A percentile compares a stretch with the other conserved stretches of the same genome.
phyloP scores from a whole-genome alignment of 2,797 vertebrate species.

The Sphaeramia orbicularis region DNA sequence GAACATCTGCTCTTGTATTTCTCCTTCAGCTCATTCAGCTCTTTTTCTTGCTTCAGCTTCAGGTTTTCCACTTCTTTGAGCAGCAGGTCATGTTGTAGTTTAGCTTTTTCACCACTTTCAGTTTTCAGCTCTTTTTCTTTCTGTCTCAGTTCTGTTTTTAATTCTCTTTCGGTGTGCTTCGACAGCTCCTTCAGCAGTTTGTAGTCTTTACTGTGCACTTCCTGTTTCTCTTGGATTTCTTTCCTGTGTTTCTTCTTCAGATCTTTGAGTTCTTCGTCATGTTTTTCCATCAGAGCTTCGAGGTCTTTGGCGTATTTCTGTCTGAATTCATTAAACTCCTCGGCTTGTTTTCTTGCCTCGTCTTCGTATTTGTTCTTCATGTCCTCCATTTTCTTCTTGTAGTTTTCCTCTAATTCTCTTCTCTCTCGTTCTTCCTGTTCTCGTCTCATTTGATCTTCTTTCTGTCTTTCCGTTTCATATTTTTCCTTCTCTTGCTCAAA shows the following conservation, averaged over 20 bases:
- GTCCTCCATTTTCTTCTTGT: not conserved
- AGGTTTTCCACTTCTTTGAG: not conserved
- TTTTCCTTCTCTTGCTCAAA: not conserved
- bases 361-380: constrained; percentile 4
- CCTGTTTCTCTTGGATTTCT: constrained; percentile 1
- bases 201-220: not conserved
- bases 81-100: no score
- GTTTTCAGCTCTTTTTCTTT: not conserved
- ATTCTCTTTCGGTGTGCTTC: not conserved
- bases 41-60: not conserved
- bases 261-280: not conserved
- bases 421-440: not conserved
- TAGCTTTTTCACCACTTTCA: no score
- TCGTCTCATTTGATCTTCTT: not conserved
- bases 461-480: not conserved
- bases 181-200: not conserved
- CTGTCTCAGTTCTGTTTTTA: no score
- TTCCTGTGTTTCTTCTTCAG: no score
- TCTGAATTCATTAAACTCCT: not conserved
- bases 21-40: not conserved
- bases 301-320: not conserved
- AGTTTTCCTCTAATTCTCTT: not conserved
- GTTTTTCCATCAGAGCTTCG: not conserved
- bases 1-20: no score
- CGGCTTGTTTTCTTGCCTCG: constrained; percentile 3